A percentile compares a stretch with the other conserved stretches of the same genome.
Conservation (phyloP, 1,140 invertebrate species). For the Eurosta solidaginis region DNA sequence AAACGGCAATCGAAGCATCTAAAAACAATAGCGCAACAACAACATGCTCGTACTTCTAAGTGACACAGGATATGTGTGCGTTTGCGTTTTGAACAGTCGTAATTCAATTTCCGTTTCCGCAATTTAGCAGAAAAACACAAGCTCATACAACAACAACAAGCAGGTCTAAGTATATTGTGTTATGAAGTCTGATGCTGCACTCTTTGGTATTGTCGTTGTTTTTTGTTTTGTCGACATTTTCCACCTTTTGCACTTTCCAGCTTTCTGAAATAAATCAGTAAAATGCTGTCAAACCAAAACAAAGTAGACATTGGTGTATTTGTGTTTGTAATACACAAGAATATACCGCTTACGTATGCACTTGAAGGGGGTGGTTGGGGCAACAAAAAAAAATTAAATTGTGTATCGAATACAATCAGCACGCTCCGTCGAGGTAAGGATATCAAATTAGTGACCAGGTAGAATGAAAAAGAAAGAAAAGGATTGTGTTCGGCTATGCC, state of each 20-base stretch:
- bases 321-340: not conserved
- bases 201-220: not conserved
- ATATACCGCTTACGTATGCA: not conserved
- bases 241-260: constrained; percentile 30
- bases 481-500: too few relatives aligned
- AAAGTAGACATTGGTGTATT: not conserved
- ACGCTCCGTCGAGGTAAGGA: not conserved
- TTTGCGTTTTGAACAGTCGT: not conserved
- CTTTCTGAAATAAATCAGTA: not conserved
- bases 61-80: too few relatives aligned
- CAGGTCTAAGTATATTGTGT: too few relatives aligned
- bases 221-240: constrained; percentile 10
- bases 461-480: not conserved
- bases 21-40: too few relatives aligned
- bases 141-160: constrained; percentile 10
- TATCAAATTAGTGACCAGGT: not conserved
- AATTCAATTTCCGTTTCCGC: constrained; percentile 36
- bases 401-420: constrained; percentile 2
- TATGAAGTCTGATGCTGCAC: not conserved
- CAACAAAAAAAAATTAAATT: not conserved
- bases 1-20: not conserved
- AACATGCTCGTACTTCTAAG: too few relatives aligned
- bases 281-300: not conserved
- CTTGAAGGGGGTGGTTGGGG: too few relatives aligned
- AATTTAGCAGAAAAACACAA: constrained; percentile 30